These are phyloP conservation scores for Micropoecilia bifurca DNA, from an alignment of 2,797 vertebrate genomes.

Conservation along the genomic window DNA sequence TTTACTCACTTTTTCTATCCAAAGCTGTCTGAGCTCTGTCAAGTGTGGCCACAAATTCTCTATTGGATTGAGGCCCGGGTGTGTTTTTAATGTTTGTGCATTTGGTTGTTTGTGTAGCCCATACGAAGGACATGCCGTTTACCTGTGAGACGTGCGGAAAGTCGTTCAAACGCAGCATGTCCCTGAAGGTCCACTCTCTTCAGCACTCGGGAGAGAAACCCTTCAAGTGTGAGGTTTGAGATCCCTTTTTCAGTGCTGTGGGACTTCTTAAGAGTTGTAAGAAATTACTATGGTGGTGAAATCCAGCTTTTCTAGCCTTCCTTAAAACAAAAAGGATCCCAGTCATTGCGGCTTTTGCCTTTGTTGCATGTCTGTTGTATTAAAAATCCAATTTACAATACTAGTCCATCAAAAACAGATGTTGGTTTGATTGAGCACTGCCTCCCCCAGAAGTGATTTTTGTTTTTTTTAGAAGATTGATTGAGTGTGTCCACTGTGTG, in stretches of 20 bases:
- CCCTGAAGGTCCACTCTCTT: constrained; percentile 96
- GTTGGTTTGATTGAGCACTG: neutral
- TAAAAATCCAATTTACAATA: neutral
- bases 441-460: constrained; percentile 5
- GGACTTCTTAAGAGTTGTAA: neutral
- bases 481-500: constrained; percentile 25
- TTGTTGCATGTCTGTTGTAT: neutral
- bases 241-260: neutral
- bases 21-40: neutral
- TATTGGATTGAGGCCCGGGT: neutral
- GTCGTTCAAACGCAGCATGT: constrained; percentile 98
- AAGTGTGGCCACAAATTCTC: neutral
- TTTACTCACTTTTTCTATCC: neutral
- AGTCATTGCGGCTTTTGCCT: neutral
- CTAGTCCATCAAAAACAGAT: neutral
- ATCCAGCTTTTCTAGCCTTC: neutral
- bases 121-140: constrained; percentile 99
- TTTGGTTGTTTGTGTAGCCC: constrained; percentile 80
- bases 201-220: constrained; percentile 99
- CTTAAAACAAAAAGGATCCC: neutral
- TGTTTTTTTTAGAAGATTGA: neutral
- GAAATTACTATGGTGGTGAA: neutral
- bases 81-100: constrained; percentile 27
- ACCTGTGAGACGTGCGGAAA: constrained; percentile 99
- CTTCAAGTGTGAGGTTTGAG: constrained; percentile 95